Evolutionary conservation across 2,888 invertebrate genomes (phyloP), one percentile per base, ranked within the genome.

Genomic region (Acleris cristana): DNA sequence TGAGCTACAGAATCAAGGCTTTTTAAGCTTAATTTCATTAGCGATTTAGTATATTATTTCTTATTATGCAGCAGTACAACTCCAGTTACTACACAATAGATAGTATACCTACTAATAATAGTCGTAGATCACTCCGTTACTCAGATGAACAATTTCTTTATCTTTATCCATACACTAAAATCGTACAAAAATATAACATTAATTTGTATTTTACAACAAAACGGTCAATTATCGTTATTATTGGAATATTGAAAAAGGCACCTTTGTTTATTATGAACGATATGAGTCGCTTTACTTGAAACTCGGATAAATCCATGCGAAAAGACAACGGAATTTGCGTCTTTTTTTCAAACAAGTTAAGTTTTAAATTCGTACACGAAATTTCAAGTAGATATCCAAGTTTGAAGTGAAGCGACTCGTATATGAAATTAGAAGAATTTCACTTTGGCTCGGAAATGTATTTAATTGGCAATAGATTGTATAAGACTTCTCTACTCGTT

Each of bases 1-100:
- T 62, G 65, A 52, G 44, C 45, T 44, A 55, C 44, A 44, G 23
- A 45, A 65, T 53, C 21, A 55, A 23, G 45, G 61, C 34, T 57
- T 70, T 70, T 54, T 57, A 56, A 60, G 69, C 23, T 54, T 53
- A 48, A 61, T 70, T 48, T 69, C 62, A 69, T 69, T 3, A 44
- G 40, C 18, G 48, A 62, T 63, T 67, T 52, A 51, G 62, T 69
- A 59, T 49, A 72, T 64, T 68, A 51, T 64, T 62, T 64, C 71
- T 71, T 72, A 71, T 76, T 72, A 72, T 76, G 76, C 75, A 82
- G 78, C 79, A 85, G 84, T 86, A 83, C 85, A 86, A 85, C 84
- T 86, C 85, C 84, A 63, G 84, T 85, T 85, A 73, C 76, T 79
- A 82, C 75, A 75, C 71, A 80, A 79, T 30, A 4, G 19, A 58